Conservation (phyloP, 2,888 invertebrate genomes). For the Acleris laterana region DNA sequence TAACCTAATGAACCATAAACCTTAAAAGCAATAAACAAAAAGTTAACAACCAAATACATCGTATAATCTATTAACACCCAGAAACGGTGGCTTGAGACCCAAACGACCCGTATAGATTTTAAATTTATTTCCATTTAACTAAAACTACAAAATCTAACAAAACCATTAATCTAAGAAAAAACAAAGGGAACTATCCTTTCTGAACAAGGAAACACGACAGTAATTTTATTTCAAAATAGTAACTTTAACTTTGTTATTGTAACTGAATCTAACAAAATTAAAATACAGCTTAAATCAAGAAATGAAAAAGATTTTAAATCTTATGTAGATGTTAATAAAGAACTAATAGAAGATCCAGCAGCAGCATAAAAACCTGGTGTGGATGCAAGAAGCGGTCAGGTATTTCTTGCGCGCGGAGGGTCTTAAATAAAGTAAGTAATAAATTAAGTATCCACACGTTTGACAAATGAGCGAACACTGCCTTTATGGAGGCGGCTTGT, state of each 20-base stretch:
- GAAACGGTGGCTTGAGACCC: constrained; percentile 66
- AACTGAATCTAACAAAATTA: constrained; percentile 46
- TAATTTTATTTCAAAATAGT: constrained; percentile 13
- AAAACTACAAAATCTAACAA: constrained; percentile 40
- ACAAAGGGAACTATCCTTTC: not conserved
- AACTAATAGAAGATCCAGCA: constrained; percentile 13
- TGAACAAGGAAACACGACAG: not conserved
- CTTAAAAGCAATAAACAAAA: constrained; percentile 33
- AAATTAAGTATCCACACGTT: constrained; percentile 78
- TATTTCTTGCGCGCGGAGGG: constrained; percentile 74
- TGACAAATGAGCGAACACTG: constrained; percentile 81
- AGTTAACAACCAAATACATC: constrained; percentile 38
- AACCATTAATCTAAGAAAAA: not conserved
- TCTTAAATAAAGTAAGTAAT: constrained; percentile 57
- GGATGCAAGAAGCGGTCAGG: constrained; percentile 49
- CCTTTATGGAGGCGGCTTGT: constrained; percentile 70
- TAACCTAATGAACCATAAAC: constrained; percentile 38
- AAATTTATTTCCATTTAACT: constrained; percentile 69
- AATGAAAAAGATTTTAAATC: constrained; percentile 41
- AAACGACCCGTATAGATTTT: constrained; percentile 68
- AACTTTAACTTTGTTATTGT: constrained; percentile 39
- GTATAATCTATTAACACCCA: constrained; percentile 76
- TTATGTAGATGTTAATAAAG: constrained; percentile 42
- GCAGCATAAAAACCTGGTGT: constrained; percentile 39
- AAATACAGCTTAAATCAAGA: constrained; percentile 14